A percentile compares a stretch with the other conserved stretches of the same genome.
Conservation (phyloP, 2,888 invertebrate species). For the Diarsia dahlii region DNA sequence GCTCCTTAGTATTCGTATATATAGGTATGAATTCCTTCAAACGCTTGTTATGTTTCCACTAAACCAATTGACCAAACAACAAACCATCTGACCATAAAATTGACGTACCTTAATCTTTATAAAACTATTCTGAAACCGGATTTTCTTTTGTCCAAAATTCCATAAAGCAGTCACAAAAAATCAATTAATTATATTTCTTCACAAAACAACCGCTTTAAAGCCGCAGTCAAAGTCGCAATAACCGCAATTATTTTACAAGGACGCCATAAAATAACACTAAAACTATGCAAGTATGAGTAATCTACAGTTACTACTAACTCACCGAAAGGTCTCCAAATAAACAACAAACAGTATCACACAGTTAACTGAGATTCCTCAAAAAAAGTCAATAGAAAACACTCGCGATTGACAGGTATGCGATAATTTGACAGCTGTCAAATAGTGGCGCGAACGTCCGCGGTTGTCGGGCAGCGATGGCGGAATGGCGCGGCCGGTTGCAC, state of each 20-base stretch:
- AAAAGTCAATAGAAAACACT: slow-evolving; percentile 66
- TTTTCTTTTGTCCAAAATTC: not conserved
- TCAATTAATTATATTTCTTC: not conserved
- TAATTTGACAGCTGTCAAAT: slow-evolving; percentile 71
- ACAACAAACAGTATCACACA: slow-evolving; percentile 37
- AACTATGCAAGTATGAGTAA: slow-evolving; percentile 6
- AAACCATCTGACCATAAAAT: not conserved
- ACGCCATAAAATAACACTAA: slow-evolving; percentile 34
- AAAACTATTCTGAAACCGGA: not conserved
- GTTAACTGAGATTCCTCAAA: slow-evolving; percentile 28
- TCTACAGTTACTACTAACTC: slow-evolving; percentile 25
- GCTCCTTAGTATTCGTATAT: not conserved
- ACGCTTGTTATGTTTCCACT: not conserved
- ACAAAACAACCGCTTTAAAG: slow-evolving; percentile 25
- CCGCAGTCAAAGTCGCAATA: slow-evolving; percentile 43
- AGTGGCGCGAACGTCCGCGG: slow-evolving; percentile 74
- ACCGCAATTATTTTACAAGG: slow-evolving; percentile 68
- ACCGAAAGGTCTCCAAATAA: slow-evolving; percentile 49
- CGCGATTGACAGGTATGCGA: slow-evolving; percentile 67
- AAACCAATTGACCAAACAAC: not conserved
- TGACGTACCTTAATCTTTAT: not conserved
- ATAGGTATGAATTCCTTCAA: too few relatives aligned
- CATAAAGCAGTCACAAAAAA: not conserved
- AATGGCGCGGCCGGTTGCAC: slow-evolving; percentile 66
- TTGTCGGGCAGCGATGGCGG: slow-evolving; percentile 68